phyloP scores from a whole-genome alignment of 2,888 invertebrate genomes.

The Heliconius sara region DNA sequence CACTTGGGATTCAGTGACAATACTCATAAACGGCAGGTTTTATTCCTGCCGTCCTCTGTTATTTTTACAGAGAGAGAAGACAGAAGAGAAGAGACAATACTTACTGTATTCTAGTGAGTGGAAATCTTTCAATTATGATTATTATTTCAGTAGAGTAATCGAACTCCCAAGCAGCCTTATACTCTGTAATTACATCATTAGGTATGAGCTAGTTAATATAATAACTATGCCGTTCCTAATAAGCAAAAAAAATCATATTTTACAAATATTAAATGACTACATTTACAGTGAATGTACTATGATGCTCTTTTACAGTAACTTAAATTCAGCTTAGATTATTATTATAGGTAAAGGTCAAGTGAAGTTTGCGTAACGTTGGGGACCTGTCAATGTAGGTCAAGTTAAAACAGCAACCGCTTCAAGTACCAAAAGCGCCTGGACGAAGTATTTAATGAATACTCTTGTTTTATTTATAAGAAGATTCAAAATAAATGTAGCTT shows the following conservation, averaged over 20 bases:
- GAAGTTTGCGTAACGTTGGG: conserved; percentile 35
- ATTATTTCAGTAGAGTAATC: too few relatives aligned
- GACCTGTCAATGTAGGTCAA: conserved; percentile 42
- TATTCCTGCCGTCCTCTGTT: too few relatives aligned
- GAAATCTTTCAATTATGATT: too few relatives aligned
- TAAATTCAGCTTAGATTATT: conserved; percentile 19
- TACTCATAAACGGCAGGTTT: too few relatives aligned
- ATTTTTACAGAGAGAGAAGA: too few relatives aligned
- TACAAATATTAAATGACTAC: background rate
- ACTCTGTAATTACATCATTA: too few relatives aligned
- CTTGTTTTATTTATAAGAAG: conserved; percentile 31
- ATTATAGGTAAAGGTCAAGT: conserved; percentile 34
- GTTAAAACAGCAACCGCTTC: conserved; percentile 43
- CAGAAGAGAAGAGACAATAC: too few relatives aligned
- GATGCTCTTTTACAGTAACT: conserved; percentile 6
- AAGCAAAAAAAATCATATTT: too few relatives aligned
- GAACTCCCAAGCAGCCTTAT: too few relatives aligned
- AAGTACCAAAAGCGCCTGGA: conserved; percentile 36
- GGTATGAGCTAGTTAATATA: too few relatives aligned
- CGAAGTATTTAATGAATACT: conserved; percentile 42
- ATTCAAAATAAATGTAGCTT: conserved; percentile 29
- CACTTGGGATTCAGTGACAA: background rate
- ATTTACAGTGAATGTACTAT: background rate
- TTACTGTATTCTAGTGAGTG: too few relatives aligned
- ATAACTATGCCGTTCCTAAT: too few relatives aligned